These are phyloP conservation scores for Neodontobutis hainanensis DNA, from an alignment of 2,113 vertebrate genomes.

Conservation along the genomic window DNA sequence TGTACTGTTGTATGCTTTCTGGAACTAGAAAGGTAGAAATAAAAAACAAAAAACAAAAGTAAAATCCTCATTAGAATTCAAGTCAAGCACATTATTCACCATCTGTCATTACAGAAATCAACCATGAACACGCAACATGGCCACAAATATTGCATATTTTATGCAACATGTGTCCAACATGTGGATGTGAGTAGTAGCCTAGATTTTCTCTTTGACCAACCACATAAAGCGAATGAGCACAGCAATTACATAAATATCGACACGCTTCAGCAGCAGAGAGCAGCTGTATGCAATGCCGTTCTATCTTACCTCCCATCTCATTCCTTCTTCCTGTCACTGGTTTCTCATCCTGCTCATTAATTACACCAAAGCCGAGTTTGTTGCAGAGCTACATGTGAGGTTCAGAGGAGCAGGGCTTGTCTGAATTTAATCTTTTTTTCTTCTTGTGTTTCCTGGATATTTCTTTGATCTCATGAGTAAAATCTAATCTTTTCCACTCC, in stretches of 20 bases:
- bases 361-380: slow-evolving; percentile 46
- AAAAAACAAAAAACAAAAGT: slow-evolving; percentile 9
- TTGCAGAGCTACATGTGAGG: slow-evolving; percentile 30
- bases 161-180: slow-evolving; percentile 64
- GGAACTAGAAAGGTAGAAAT: neutral
- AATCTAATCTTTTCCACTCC: slow-evolving; percentile 56
- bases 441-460: slow-evolving; percentile 71
- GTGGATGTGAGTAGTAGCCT: slow-evolving; percentile 44
- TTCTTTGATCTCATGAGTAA: slow-evolving; percentile 48
- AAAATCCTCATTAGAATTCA: slow-evolving; percentile 40
- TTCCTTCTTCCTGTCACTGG: slow-evolving; percentile 62
- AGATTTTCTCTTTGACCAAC: slow-evolving; percentile 44
- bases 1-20: slow-evolving; percentile 3
- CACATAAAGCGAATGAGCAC: slow-evolving; percentile 60
- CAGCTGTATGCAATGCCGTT: slow-evolving; percentile 42
- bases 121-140: slow-evolving; percentile 20
- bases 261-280: slow-evolving; percentile 64
- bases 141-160: slow-evolving; percentile 51
- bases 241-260: slow-evolving; percentile 75
- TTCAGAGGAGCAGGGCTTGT: slow-evolving; percentile 49
- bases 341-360: slow-evolving; percentile 68
- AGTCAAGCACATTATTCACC: slow-evolving; percentile 28
- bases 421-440: slow-evolving; percentile 67
- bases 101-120: slow-evolving; percentile 46
- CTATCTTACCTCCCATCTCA: slow-evolving; percentile 62